Base-by-base conservation (phyloP, 2,888 invertebrate genomes). In the Stenodema calcarata region DNA sequence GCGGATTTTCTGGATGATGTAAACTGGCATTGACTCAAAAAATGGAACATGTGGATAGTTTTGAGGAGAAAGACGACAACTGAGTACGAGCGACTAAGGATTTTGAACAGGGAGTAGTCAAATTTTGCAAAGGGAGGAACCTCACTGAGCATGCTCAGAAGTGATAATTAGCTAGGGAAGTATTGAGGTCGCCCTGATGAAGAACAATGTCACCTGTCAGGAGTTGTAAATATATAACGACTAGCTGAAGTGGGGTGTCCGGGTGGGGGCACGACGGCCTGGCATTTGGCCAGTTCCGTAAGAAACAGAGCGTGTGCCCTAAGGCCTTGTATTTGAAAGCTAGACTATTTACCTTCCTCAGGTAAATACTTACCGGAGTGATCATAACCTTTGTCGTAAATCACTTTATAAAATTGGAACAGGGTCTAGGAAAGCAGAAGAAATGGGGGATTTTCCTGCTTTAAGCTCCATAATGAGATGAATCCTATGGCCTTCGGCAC, bases 131-230 rank as follows among this genome's bases (percentile, higher is more conserved):
- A 23, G 62, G 23, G 23, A 62, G 62, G 62, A 18, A 18, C n/a
- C 54, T n/a, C 18, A 12, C 54, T 11, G 27, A 62, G 23, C 62
- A 62, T 62, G 62, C 28, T 75, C 75, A 30, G 75, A 75, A 75
- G 75, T 75, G 75, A 75, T 75, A 75, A 75, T 75, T 75, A 75
- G 75, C 75, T 75, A 75, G 75, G 75, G 75, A 75, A 75, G 75
- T 75, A 75, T 75, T 75, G 75, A 75, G 75, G 75, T 75, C 75
- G 75, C 35, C 35, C 41, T 75, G 75, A 75, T 75, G 75, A 75
- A 41, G 75, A 75, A 75, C 75, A 75, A 75, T 75, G 75, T 75
- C 75, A 75, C 75, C 75, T 75, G 75, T 75, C 75, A 75, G 41
- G 75, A 35, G 75, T 41, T 75, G 75, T 75, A 75, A 75, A 75